phyloP scores from a whole-genome alignment of 2,888 invertebrate species.

The Buathra laborator region DNA sequence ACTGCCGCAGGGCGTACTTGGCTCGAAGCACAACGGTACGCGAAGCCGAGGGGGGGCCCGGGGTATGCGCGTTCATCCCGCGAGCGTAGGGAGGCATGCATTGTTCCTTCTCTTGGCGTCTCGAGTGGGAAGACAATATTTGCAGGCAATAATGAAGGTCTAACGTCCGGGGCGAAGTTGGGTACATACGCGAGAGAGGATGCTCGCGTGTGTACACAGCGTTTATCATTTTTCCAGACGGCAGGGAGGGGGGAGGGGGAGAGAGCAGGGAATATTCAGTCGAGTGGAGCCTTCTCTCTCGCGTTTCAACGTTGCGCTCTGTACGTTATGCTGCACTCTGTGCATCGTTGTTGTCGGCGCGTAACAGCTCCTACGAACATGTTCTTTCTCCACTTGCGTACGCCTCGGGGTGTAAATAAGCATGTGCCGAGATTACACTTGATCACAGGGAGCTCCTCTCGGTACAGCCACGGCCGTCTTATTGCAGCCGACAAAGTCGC shows the following conservation, averaged over 20 bases:
- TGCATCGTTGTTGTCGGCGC: slow-evolving; percentile 25
- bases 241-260: slow-evolving; percentile 29
- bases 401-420: slow-evolving; percentile 81
- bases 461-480: slow-evolving; percentile 61
- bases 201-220: slow-evolving; percentile 75
- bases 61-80: slow-evolving; percentile 49
- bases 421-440: slow-evolving; percentile 81
- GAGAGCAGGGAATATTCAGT: slow-evolving; percentile 7
- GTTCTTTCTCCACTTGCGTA: slow-evolving; percentile 28
- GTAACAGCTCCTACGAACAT: slow-evolving; percentile 14
- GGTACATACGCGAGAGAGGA: slow-evolving; percentile 63
- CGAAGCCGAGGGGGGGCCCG: slow-evolving; percentile 27
- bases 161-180: slow-evolving; percentile 61
- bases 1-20: slow-evolving; percentile 54
- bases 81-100: slow-evolving; percentile 49
- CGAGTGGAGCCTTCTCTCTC: slow-evolving; percentile 25
- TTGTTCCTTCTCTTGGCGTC: slow-evolving; percentile 64
- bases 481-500: slow-evolving; percentile 67
- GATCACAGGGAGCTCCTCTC: slow-evolving; percentile 79
- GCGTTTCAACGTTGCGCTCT: slow-evolving; percentile 14
- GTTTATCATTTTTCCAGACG: slow-evolving; percentile 81
- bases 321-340: background rate
- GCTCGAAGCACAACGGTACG: slow-evolving; percentile 42
- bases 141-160: slow-evolving; percentile 70
- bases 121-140: slow-evolving; percentile 69